Conservation (phyloP, 2,797 vertebrate genomes). For the Scarus forsteni region DNA sequence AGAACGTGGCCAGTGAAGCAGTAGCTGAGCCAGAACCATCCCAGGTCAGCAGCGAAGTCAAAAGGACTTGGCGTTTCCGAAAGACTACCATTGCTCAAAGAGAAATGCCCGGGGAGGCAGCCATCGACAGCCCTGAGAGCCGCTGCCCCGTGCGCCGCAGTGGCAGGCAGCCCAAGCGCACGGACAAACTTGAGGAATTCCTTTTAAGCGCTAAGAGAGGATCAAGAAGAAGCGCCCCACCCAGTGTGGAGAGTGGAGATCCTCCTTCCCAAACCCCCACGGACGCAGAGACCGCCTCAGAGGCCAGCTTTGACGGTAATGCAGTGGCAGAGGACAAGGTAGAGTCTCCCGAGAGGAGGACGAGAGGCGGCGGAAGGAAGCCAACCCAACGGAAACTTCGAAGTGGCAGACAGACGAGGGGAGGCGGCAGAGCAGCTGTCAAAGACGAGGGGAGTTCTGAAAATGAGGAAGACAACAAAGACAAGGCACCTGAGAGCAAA, state of each 20-base stretch:
- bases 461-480: constrained; percentile 74
- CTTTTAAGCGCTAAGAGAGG: constrained; percentile 91
- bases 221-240: constrained; percentile 82
- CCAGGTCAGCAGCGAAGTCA: constrained; percentile 89
- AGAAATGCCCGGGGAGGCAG: constrained; percentile 87
- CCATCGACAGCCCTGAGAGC: constrained; percentile 83
- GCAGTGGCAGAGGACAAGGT: constrained; percentile 69
- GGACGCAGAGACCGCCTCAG: constrained; percentile 93
- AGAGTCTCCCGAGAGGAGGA: constrained; percentile 77
- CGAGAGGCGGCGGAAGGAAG: constrained; percentile 65
- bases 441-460: constrained; percentile 85
- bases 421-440: constrained; percentile 8
- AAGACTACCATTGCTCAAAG: constrained; percentile 93
- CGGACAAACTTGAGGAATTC: constrained; percentile 96
- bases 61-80: constrained; percentile 94
- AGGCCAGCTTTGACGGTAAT: constrained; percentile 93
- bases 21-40: constrained; percentile 72
- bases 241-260: constrained; percentile 89
- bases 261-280: constrained; percentile 91
- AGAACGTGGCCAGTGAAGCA: constrained; percentile 61
- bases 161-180: constrained; percentile 94
- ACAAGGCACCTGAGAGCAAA: constrained; percentile 49
- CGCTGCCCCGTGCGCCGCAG: constrained; percentile 91
- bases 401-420: constrained; percentile 51
- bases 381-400: constrained; percentile 41